A percentile compares a stretch with the other conserved stretches of the same genome.
Conservation (phyloP, 2,113 vertebrate species). For the Tympanuchus pallidicinctus region DNA sequence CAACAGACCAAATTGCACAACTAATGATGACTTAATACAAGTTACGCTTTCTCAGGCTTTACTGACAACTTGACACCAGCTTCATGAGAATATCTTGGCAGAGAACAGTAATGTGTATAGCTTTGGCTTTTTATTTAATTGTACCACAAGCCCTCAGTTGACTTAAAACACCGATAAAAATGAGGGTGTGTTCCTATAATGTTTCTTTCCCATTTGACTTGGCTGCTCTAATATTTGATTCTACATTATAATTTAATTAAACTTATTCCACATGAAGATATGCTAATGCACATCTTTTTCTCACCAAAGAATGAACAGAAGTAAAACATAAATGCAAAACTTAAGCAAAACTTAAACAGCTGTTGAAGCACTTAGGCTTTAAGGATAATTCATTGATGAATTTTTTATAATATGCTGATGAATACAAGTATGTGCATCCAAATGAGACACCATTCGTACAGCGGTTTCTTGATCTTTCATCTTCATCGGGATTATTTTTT, state of each 20-base stretch:
- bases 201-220: conserved; percentile 9
- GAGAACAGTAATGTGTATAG: not conserved
- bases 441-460: not conserved
- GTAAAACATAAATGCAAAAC: conserved; percentile 35
- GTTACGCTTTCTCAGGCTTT: conserved; percentile 3
- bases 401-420: conserved; percentile 3
- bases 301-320: conserved; percentile 22
- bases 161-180: conserved; percentile 10
- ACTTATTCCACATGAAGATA: not conserved
- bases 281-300: conserved; percentile 28
- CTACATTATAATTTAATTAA: conserved; percentile 53
- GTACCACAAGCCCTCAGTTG: not conserved
- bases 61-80: not conserved
- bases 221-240: conserved; percentile 2
- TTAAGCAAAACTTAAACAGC: conserved; percentile 1
- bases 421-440: not conserved
- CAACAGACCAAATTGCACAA: not conserved
- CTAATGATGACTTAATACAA: not conserved
- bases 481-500: not conserved
- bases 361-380: not conserved
- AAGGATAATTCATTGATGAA: not conserved
- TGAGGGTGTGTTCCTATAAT: not conserved
- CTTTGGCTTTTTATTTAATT: conserved; percentile 4
- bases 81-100: not conserved
- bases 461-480: not conserved